Percentiles rank a stretch among this genome's conserved stretches.
Evolutionary conservation across 1,140 invertebrate species (phyloP).

Genomic region (Dolichoris vasculosae): DNA sequence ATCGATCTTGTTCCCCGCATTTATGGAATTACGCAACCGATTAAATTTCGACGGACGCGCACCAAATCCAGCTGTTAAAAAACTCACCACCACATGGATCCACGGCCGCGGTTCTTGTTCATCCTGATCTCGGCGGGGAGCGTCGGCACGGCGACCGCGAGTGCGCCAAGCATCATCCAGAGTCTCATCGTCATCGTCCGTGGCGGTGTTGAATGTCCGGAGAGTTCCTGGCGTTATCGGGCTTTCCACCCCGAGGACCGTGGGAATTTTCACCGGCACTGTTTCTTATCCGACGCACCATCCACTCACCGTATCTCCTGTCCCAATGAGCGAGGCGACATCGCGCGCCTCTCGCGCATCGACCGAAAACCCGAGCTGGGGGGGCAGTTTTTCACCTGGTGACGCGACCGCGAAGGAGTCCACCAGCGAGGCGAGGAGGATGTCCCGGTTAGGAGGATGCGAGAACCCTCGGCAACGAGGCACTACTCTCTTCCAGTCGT

Average conservation of each 20-base stretch:
- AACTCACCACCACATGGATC: slow-evolving; percentile 78
- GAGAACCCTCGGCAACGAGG: neutral
- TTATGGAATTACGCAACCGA: too few relatives aligned
- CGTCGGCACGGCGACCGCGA: slow-evolving; percentile 63
- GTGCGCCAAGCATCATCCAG: slow-evolving; percentile 66
- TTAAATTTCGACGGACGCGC: too few relatives aligned
- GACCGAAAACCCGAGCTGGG: neutral
- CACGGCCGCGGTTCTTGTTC: slow-evolving; percentile 75
- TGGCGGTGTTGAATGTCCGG: neutral
- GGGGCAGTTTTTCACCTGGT: neutral
- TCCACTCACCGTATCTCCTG: slow-evolving; percentile 24
- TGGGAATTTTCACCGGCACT: neutral
- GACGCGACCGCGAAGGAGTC: neutral
- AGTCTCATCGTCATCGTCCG: slow-evolving; percentile 64
- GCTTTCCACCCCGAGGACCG: neutral
- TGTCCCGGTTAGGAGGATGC: neutral
- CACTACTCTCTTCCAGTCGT: slow-evolving; percentile 5
- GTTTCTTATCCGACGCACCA: slow-evolving; percentile 10
- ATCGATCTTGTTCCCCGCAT: too few relatives aligned
- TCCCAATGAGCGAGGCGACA: slow-evolving; percentile 22
- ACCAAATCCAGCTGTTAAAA: too few relatives aligned
- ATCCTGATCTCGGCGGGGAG: slow-evolving; percentile 67
- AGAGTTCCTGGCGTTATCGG: too few relatives aligned
- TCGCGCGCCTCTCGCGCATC: neutral
- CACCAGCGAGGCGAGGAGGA: neutral